Evolutionary conservation across 2,888 invertebrate genomes (phyloP).

Genomic region (Parapristionchus giblindavisi): DNA sequence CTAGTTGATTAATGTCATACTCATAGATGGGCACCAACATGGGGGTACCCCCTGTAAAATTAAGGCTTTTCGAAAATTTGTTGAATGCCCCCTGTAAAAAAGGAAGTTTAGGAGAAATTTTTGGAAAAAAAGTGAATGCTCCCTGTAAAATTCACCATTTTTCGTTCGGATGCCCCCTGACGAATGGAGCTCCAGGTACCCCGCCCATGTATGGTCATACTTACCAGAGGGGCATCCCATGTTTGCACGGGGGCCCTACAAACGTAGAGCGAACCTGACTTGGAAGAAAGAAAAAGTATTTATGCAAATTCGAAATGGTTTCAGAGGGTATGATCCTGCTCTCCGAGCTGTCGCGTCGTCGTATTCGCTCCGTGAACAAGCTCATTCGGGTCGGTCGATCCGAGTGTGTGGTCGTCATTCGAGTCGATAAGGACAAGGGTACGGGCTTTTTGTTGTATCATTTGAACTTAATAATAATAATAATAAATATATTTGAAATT

Average conservation of each 20-base stretch:
- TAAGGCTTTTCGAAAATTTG: too few species aligned
- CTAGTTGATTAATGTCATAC: neutral
- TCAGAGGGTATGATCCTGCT: slow-evolving; percentile 88
- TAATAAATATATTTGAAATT: neutral
- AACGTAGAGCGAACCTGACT: neutral
- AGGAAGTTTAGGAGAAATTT: too few species aligned
- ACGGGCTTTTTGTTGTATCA: slow-evolving; percentile 50
- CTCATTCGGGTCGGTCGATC: slow-evolving; percentile 96
- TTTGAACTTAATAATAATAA: neutral
- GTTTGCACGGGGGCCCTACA: neutral
- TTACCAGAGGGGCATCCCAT: neutral
- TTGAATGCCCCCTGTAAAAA: too few species aligned
- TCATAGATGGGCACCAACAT: too few species aligned
- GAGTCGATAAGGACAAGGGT: slow-evolving; percentile 99
- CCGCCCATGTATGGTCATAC: too few species aligned
- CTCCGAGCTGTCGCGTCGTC: slow-evolving; percentile 94
- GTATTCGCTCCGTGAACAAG: slow-evolving; percentile 99
- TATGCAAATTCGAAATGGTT: slow-evolving; percentile 23
- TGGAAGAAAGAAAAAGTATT: neutral
- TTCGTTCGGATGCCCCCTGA: too few species aligned
- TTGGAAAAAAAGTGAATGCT: too few species aligned
- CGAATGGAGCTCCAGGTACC: too few species aligned
- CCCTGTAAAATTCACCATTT: too few species aligned
- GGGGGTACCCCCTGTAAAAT: too few species aligned
- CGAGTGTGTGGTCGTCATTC: slow-evolving; percentile 97